Percentiles rank a stretch among this genome's conserved stretches.
Evolutionary conservation across 2,797 vertebrate species (phyloP).

Genomic region (Dicrostonyx torquatus): DNA sequence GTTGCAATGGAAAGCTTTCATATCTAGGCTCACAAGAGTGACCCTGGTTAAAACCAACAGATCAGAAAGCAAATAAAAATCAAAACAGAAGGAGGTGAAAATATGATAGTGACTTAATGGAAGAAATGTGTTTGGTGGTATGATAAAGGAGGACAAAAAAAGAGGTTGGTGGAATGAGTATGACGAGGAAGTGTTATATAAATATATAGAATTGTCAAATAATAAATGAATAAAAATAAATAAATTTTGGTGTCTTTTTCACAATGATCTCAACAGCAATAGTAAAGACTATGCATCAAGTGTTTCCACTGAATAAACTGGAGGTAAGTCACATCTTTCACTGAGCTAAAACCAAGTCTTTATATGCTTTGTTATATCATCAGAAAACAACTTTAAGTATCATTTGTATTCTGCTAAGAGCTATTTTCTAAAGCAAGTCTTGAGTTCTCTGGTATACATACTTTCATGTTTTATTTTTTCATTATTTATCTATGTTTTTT

Average conservation of each 20-base stretch:
- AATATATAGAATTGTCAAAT: neutral
- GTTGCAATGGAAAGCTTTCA: neutral
- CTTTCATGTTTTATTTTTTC: neutral
- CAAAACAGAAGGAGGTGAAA: neutral
- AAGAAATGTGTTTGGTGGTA: neutral
- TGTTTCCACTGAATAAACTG: slow-evolving; percentile 34
- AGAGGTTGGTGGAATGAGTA: neutral
- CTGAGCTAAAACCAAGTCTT: slow-evolving; percentile 16
- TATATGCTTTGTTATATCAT: neutral
- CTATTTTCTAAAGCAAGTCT: slow-evolving; percentile 19
- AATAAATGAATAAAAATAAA: neutral
- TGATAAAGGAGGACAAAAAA: neutral
- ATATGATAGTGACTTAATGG: neutral
- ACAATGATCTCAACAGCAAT: neutral
- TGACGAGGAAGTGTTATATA: neutral
- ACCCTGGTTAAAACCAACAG: neutral
- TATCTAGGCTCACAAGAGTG: neutral
- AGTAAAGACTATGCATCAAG: neutral
- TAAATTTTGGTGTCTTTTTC: neutral
- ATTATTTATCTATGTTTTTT: neutral
- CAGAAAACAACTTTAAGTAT: neutral
- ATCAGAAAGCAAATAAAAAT: neutral
- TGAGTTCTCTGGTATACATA: neutral
- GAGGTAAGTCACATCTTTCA: neutral
- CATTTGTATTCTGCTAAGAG: neutral